Evolutionary conservation across 2,888 invertebrate species (phyloP).

Genomic region (Acheta domesticus): DNA sequence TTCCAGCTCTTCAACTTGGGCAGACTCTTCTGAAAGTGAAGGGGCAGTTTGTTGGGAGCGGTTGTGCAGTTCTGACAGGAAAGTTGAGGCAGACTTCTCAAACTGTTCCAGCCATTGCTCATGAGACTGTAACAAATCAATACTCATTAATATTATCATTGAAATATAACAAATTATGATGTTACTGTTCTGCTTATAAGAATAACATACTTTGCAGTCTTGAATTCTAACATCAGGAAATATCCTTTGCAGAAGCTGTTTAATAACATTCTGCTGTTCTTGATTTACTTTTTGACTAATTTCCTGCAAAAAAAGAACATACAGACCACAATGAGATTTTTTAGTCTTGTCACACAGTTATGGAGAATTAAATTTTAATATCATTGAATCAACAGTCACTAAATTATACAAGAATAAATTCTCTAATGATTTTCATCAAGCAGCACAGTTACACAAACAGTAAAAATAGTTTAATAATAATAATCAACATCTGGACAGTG

Average conservation of each 20-base stretch:
- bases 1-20: conserved; percentile 49
- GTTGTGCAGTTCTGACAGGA: conserved; percentile 41
- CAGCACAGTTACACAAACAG: no score
- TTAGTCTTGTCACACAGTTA: background rate
- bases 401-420: no score
- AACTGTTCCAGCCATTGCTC: conserved; percentile 44
- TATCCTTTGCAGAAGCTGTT: conserved; percentile 59
- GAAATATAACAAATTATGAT: background rate
- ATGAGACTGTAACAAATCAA: conserved; percentile 35
- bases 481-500: no score
- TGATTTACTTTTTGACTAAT: conserved; percentile 44
- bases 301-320: conserved; percentile 41
- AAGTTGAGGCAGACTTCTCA: conserved; percentile 42
- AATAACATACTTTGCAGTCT: conserved; percentile 36
- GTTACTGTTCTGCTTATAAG: background rate
- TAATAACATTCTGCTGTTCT: conserved; percentile 50
- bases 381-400: no score
- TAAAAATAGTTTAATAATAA: no score
- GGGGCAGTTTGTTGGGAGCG: no score
- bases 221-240: conserved; percentile 55
- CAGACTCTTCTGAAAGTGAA: no score
- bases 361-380: no score
- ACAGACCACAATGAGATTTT: conserved; percentile 32
- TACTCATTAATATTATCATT: background rate
- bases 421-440: no score